Conservation (phyloP, 2,797 vertebrate species). For the Liparis tanakae region DNA sequence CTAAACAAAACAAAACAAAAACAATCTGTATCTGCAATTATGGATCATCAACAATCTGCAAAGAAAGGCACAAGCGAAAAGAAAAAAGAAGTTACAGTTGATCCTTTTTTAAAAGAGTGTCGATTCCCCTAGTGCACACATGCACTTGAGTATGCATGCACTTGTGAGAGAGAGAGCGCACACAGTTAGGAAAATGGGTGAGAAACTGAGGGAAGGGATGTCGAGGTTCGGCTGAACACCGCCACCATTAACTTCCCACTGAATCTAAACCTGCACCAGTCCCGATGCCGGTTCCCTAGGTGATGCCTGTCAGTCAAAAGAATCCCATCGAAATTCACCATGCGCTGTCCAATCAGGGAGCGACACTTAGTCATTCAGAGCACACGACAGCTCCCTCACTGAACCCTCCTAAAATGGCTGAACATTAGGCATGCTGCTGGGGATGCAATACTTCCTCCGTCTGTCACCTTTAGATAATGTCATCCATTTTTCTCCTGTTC, state of each 20-base stretch:
- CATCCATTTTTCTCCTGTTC: slow-evolving; percentile 65
- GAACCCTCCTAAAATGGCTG: slow-evolving; percentile 82
- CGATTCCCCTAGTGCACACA: background rate
- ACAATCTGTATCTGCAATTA: background rate
- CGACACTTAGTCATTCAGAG: slow-evolving; percentile 80
- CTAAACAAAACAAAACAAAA: background rate
- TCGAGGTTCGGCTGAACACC: slow-evolving; percentile 26
- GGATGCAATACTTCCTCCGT: slow-evolving; percentile 69
- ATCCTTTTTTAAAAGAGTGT: background rate
- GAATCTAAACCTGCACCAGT: slow-evolving; percentile 50
- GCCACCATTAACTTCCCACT: slow-evolving; percentile 51
- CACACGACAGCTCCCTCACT: slow-evolving; percentile 76
- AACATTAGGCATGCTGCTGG: slow-evolving; percentile 77
- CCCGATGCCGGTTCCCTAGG: slow-evolving; percentile 68
- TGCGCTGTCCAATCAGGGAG: slow-evolving; percentile 74
- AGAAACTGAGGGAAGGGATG: slow-evolving; percentile 24
- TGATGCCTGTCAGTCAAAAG: slow-evolving; percentile 79
- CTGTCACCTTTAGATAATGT: slow-evolving; percentile 80
- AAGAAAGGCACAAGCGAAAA: background rate
- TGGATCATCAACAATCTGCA: background rate
- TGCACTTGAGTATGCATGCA: slow-evolving; percentile 3
- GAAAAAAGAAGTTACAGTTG: background rate
- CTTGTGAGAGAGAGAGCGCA: background rate
- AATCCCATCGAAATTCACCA: slow-evolving; percentile 80
- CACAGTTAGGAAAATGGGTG: slow-evolving; percentile 15